Conservation (phyloP, 2,888 invertebrate species). For the Polydrusus cervinus region DNA sequence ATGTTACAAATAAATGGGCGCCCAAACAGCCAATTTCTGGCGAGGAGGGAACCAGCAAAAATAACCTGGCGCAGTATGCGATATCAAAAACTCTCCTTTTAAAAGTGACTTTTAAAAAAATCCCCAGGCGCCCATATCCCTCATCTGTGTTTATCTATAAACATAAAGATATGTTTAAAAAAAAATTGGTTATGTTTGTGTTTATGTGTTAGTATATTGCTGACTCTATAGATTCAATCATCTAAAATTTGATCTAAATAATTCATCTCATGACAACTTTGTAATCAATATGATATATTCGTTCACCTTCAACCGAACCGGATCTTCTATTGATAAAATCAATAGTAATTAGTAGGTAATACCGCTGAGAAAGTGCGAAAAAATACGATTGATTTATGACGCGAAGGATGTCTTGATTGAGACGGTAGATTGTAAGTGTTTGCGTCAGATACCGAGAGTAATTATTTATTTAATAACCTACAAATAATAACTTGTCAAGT, state of each 20-base stretch:
- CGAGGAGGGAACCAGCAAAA: too few species aligned
- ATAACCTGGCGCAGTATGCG: too few species aligned
- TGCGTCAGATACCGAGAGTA: constrained; percentile 2
- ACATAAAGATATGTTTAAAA: too few species aligned
- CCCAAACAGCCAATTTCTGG: too few species aligned
- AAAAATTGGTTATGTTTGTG: too few species aligned
- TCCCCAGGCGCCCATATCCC: too few species aligned
- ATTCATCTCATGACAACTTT: constrained; percentile 13
- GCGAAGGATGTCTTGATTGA: constrained; percentile 13
- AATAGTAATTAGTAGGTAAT: constrained; percentile 23
- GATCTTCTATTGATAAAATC: constrained; percentile 22
- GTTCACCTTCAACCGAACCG: constrained; percentile 9
- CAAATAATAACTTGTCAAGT: constrained; percentile 3
- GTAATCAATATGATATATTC: constrained; percentile 23
- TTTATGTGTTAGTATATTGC: too few species aligned
- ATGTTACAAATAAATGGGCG: too few species aligned
- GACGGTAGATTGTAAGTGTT: constrained; percentile 13
- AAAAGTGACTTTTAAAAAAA: too few species aligned
- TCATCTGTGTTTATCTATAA: too few species aligned
- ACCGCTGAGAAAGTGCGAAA: constrained; percentile 20
- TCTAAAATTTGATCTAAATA: background rate
- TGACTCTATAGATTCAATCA: too few species aligned
- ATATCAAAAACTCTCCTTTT: too few species aligned
- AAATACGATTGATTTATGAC: constrained; percentile 23
- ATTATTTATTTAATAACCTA: constrained; percentile 20